phyloP scores from a whole-genome alignment of 2,113 vertebrate genomes.

The Chlorodrepanis virens region DNA sequence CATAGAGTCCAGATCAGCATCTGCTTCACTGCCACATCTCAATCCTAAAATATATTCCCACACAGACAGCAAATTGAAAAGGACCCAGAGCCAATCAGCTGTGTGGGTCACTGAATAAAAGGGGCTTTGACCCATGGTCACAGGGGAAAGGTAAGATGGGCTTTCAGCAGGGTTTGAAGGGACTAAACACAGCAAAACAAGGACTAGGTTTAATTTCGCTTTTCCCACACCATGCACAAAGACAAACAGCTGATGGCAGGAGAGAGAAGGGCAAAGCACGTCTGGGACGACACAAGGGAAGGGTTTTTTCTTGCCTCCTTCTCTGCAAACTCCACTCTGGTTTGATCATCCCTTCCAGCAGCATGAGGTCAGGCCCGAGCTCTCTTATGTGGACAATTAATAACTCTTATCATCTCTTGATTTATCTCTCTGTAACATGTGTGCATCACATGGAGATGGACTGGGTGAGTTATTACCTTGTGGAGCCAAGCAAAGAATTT shows the following conservation, averaged over 20 bases:
- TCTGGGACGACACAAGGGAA: background rate
- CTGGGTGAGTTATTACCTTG: background rate
- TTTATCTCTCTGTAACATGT: conserved; percentile 11
- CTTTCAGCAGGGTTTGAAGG: background rate
- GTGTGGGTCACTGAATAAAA: background rate
- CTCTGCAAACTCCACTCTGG: background rate
- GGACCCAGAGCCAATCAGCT: background rate
- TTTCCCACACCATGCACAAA: background rate
- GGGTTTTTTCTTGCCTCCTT: background rate
- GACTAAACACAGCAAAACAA: background rate
- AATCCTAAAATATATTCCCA: background rate
- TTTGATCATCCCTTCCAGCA: conserved; percentile 1
- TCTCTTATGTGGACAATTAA: conserved; percentile 37
- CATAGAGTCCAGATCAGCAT: background rate
- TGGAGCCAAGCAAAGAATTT: background rate
- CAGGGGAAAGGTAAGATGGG: background rate
- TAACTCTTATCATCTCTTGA: background rate
- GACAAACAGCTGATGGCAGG: background rate
- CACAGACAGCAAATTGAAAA: background rate
- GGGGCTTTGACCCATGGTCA: background rate
- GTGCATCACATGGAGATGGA: conserved; percentile 36
- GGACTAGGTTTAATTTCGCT: background rate
- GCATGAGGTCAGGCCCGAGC: background rate
- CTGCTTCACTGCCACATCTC: background rate
- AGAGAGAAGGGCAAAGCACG: background rate